These are phyloP conservation scores for Euspilapteryx auroguttella DNA, from an alignment of 2,888 invertebrate genomes.

Conservation along the genomic window DNA sequence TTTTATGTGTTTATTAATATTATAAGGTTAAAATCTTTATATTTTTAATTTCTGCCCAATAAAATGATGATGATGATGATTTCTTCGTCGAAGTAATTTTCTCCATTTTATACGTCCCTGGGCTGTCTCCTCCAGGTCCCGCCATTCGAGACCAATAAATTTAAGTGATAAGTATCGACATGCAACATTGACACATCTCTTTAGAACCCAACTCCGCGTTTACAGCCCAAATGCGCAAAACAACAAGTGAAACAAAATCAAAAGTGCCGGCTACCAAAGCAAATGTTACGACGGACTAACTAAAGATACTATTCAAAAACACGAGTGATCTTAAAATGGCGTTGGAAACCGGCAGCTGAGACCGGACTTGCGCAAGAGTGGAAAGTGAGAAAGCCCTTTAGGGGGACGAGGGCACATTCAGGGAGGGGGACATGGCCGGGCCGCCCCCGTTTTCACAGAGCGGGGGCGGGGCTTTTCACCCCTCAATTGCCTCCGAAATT, in stretches of 20 bases:
- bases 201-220: not conserved
- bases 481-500: not conserved
- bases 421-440: slow-evolving; percentile 48
- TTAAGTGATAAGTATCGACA: not conserved
- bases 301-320: slow-evolving; percentile 19
- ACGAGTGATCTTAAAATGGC: slow-evolving; percentile 58
- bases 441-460: slow-evolving; percentile 34
- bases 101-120: too few species aligned
- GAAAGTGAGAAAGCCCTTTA: slow-evolving; percentile 43
- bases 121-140: not conserved
- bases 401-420: slow-evolving; percentile 19
- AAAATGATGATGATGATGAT: too few species aligned
- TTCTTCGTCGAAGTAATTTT: too few species aligned
- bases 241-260: slow-evolving; percentile 5
- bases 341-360: slow-evolving; percentile 49
- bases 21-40: too few species aligned
- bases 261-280: slow-evolving; percentile 14
- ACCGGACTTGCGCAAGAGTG: slow-evolving; percentile 34
- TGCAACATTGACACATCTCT: slow-evolving; percentile 4
- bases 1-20: too few species aligned
- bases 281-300: slow-evolving; percentile 16
- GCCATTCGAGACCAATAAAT: not conserved
- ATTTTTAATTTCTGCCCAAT: too few species aligned
- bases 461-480: slow-evolving; percentile 26
- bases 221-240: slow-evolving; percentile 1